Evolutionary conservation across 2,113 vertebrate species (phyloP), one percentile per base, ranked within the genome.

Genomic region (Noctilio leporinus): DNA sequence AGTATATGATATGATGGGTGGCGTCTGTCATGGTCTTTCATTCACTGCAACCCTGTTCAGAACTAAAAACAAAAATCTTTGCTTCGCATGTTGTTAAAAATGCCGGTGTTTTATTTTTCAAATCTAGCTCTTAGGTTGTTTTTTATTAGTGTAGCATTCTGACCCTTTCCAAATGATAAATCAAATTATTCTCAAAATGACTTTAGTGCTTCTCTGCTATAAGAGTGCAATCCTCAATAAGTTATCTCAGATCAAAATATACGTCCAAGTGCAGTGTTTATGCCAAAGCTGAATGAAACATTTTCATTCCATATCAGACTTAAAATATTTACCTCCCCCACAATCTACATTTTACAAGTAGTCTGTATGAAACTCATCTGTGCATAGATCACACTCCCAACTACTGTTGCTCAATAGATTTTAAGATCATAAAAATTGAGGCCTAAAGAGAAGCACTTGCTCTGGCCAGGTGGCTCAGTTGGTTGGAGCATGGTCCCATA

Each of bases 11-110:
- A 30, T 33, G 69, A 24, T 35, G 17, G 28, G 24, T 45, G 10
- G 33, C 62, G 40, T 53, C 72, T 93, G 80, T n/a, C 11, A 20
- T 45, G 4, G 0, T 38, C 24, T 47, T 0, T n/a, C 59, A 30
- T 12, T 11, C 16, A n/a, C 14, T 0, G 0, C 17, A 84, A 84
- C 22, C n/a, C 12, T 38, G 26, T 33, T 84, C 10, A 35, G 76
- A 83, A 83, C 69, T 62, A 28, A 53, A 75, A 89, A 35, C 70
- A 2, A 35, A 86, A 86, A 47, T 30, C n/a, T 30, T 16, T 38
- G 5, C 51, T 69, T 53, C 72, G 38, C 47, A 64, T 0, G 12
- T 76, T 43, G 67, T 73, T 0, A 24, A 5, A 7, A 12, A 0
- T 3, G 11, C 80, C 69, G n/a, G 72, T 43, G 75, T 80, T 0